Evolutionary conservation across 1,140 invertebrate genomes (phyloP), one percentile per base, ranked within the genome.

Genomic region (Halictus rubicundus): DNA sequence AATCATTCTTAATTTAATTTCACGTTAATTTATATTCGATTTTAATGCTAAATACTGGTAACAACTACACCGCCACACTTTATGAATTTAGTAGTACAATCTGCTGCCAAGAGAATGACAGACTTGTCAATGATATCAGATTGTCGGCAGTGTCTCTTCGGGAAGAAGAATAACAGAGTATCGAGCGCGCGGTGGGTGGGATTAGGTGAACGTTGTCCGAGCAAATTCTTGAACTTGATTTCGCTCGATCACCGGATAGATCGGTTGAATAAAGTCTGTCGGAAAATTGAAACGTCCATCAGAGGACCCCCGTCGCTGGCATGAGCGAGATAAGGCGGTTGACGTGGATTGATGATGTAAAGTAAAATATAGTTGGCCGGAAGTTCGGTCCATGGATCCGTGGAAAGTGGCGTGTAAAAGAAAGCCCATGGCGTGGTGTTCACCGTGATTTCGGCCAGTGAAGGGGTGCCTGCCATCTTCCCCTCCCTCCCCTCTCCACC

Each of bases 271-370:
- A 78, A 78, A 78, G 68, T 72, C 46, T 14, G 60, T 60, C 63
- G 68, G 76, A 72, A 78, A 78, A 78, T 78, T 78, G 76, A 78
- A 78, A 71, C 76, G 76, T 78, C 76, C 68, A 64, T 78, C 76
- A 63, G 57, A 25, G 25, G 27, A 37, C 39, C 39, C 5, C 46
- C 61, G 27, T 10, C 64, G 12, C 39, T 32, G 68, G 32, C 16
- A 21, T 8, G 14, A n/a, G 37, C 52, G 16, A 37, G 64, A 39
- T 64, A 64, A 49, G 46, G 49, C 59, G 19, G 0, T 16, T 21
- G 76, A 72, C 76, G 76, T 25, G 63, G 76, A 78, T 78, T 72
- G 76, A 78, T 78, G 76, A 78, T 54, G 68, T 49, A 32, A 72
- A 70, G 68, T 49, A 32, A 72, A 70, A 46, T 42, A 61, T 21